phyloP scores from a whole-genome alignment of 2,888 invertebrate genomes.

The Andrena trimmerana region DNA sequence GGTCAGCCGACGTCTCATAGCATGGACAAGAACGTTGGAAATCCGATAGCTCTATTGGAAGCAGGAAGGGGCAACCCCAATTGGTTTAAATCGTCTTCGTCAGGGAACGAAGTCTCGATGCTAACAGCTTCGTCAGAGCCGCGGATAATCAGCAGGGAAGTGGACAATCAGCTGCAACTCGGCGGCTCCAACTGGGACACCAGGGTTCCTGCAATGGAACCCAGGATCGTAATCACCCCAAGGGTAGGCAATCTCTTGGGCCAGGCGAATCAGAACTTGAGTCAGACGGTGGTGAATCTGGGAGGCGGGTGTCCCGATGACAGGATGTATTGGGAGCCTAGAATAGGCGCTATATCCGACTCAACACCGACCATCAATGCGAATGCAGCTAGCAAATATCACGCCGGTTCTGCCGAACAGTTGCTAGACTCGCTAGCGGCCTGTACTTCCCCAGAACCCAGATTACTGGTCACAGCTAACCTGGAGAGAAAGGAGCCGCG shows the following conservation, averaged over 20 bases:
- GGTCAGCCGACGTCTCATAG: slow-evolving; percentile 60
- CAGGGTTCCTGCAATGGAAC: slow-evolving; percentile 63
- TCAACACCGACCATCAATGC: slow-evolving; percentile 15
- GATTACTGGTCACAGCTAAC: background rate
- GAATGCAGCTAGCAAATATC: background rate
- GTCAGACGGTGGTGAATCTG: slow-evolving; percentile 62
- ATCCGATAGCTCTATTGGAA: slow-evolving; percentile 52
- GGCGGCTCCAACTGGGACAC: slow-evolving; percentile 55
- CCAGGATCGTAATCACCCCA: slow-evolving; percentile 79
- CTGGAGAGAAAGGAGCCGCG: slow-evolving; percentile 86
- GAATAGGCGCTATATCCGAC: slow-evolving; percentile 9
- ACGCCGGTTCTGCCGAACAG: slow-evolving; percentile 20
- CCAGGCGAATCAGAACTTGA: slow-evolving; percentile 71
- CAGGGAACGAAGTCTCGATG: slow-evolving; percentile 43
- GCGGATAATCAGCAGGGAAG: slow-evolving; percentile 53
- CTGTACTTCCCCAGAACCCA: background rate
- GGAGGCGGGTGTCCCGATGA: slow-evolving; percentile 34
- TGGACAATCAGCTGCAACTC: slow-evolving; percentile 43
- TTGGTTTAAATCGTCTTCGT: slow-evolving; percentile 75
- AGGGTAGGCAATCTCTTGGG: slow-evolving; percentile 73
- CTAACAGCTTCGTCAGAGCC: slow-evolving; percentile 66
- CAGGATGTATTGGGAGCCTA: slow-evolving; percentile 59
- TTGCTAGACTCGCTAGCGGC: background rate
- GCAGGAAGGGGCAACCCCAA: slow-evolving; percentile 76
- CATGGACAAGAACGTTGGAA: slow-evolving; percentile 73